These are phyloP conservation scores for Drosophila ambigua DNA, from an alignment of 1,140 invertebrate species.

Conservation along the genomic window DNA sequence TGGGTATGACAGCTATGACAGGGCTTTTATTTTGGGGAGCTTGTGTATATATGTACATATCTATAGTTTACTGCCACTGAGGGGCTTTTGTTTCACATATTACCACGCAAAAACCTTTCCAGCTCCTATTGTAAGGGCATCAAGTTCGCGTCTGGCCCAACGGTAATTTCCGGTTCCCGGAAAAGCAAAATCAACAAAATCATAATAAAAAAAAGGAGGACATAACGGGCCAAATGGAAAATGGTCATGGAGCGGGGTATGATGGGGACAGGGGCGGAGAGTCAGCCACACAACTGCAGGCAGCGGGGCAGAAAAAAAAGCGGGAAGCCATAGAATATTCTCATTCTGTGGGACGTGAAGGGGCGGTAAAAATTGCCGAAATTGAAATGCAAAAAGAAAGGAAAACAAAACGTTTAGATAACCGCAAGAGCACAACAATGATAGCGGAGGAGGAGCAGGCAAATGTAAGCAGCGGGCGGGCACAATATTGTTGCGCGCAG, in stretches of 20 bases:
- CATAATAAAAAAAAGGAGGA: slow-evolving; percentile 68
- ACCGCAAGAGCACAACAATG: slow-evolving; percentile 60
- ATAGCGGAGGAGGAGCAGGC: slow-evolving; percentile 8
- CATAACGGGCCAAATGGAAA: slow-evolving; percentile 64
- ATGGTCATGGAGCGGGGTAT: slow-evolving; percentile 10
- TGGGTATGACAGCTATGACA: too few relatives aligned
- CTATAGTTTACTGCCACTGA: too few relatives aligned
- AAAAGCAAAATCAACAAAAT: slow-evolving; percentile 78
- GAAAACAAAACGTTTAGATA: slow-evolving; percentile 74
- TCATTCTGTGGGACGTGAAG: not conserved
- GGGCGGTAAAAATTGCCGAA: slow-evolving; percentile 42
- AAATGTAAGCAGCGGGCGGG: slow-evolving; percentile 18
- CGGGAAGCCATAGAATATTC: slow-evolving; percentile 19
- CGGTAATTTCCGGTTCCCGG: slow-evolving; percentile 43
- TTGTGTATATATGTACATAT: too few relatives aligned
- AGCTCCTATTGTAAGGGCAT: slow-evolving; percentile 26
- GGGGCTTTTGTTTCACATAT: too few relatives aligned
- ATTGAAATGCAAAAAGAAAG: slow-evolving; percentile 72
- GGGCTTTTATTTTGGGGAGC: too few relatives aligned
- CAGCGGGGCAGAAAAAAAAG: slow-evolving; percentile 16
- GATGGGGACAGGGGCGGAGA: not conserved
- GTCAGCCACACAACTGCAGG: slow-evolving; percentile 14
- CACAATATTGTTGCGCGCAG: slow-evolving; percentile 52
- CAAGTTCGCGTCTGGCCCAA: slow-evolving; percentile 6
- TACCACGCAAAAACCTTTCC: too few relatives aligned